These are phyloP conservation scores for Diabrotica virgifera DNA, from an alignment of 1,140 invertebrate genomes.

Conservation along the genomic window DNA sequence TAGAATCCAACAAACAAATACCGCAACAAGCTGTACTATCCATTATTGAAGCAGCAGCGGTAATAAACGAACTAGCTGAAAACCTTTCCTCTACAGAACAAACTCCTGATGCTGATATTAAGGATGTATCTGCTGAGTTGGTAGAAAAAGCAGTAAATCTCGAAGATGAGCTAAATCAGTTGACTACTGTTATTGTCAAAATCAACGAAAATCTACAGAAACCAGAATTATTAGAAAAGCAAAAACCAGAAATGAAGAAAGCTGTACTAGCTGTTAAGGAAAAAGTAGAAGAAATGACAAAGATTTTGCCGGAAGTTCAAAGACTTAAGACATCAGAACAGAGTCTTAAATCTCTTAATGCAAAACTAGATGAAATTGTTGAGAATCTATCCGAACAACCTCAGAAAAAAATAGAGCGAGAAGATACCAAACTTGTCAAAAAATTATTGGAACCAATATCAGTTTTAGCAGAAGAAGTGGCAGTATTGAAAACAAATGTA, in stretches of 20 bases:
- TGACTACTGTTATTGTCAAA: slow-evolving; percentile 20
- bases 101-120: neutral
- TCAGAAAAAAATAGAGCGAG: neutral
- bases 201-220: slow-evolving; percentile 10
- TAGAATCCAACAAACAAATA: neutral
- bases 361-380: neutral
- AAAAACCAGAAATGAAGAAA: slow-evolving; percentile 15
- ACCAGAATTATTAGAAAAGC: slow-evolving; percentile 11
- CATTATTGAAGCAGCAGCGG: neutral
- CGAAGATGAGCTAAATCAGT: slow-evolving; percentile 19
- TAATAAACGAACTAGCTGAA: neutral
- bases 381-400: neutral
- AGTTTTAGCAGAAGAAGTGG: neutral
- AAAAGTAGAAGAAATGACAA: slow-evolving; percentile 15
- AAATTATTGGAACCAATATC: neutral
- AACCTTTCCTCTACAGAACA: neutral
- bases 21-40: neutral
- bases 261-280: slow-evolving; percentile 22
- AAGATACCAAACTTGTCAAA: neutral
- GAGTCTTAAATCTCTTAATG: slow-evolving; percentile 21
- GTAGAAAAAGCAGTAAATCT: slow-evolving; percentile 5
- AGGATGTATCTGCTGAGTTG: neutral
- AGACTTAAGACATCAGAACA: slow-evolving; percentile 8
- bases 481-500: slow-evolving; percentile 7
- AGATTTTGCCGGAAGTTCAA: slow-evolving; percentile 9